Evolutionary conservation across 2,888 invertebrate genomes (phyloP).

Genomic region (Netelia inedita): DNA sequence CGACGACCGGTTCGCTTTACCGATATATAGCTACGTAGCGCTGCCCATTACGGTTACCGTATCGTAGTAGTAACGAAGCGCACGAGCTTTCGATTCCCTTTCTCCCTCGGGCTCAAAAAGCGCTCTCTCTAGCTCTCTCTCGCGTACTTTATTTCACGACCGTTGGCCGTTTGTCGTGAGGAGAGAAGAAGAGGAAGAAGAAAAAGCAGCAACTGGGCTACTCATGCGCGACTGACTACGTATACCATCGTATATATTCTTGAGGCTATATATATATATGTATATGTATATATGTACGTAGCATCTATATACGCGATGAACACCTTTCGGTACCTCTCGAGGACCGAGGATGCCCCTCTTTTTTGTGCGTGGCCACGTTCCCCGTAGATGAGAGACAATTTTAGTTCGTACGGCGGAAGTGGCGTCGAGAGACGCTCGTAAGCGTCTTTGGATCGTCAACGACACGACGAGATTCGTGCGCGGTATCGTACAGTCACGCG

Average conservation of each 20-base stretch:
- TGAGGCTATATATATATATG: background rate
- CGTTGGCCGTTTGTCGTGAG: background rate
- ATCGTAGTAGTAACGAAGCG: slow-evolving; percentile 36
- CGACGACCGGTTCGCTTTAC: slow-evolving; percentile 53
- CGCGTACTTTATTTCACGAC: background rate
- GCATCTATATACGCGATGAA: slow-evolving; percentile 21
- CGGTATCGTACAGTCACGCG: slow-evolving; percentile 29
- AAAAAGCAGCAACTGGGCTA: slow-evolving; percentile 16
- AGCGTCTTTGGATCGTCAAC: background rate
- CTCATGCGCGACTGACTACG: slow-evolving; percentile 57
- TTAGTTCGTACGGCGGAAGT: slow-evolving; percentile 1
- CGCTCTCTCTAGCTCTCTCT: too few species aligned
- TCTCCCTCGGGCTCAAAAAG: background rate
- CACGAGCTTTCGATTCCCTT: background rate
- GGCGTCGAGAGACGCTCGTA: background rate
- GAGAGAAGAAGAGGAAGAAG: slow-evolving; percentile 23
- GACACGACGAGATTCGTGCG: slow-evolving; percentile 15
- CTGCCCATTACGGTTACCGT: slow-evolving; percentile 40
- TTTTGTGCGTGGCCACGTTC: background rate
- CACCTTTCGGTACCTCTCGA: slow-evolving; percentile 39
- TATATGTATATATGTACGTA: slow-evolving; percentile 21
- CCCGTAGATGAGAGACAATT: slow-evolving; percentile 15
- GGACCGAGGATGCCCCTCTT: slow-evolving; percentile 13
- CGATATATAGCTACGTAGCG: slow-evolving; percentile 42
- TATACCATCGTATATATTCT: slow-evolving; percentile 47